Evolutionary conservation across 37 sponge, comb jelly and placozoan genomes (phyloP), one percentile per base, ranked within the genome.

Genomic region (Corticium candelabrum): DNA sequence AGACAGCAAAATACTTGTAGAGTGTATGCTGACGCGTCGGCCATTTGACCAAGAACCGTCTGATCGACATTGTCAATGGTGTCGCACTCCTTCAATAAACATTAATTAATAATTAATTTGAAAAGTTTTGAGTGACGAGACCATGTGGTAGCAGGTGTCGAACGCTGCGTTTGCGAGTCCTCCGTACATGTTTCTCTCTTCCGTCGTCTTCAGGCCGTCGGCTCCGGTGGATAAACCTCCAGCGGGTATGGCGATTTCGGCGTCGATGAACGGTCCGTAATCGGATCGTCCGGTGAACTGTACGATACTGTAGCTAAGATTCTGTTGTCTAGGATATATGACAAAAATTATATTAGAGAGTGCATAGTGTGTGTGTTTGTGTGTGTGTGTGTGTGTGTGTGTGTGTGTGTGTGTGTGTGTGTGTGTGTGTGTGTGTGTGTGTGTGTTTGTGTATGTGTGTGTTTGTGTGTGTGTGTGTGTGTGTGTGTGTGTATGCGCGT

Each of bases 141-240:
- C 92, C 41, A 81, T 72, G 68, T 92, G 93, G 67, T 92, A 92
- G 80, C 93, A 92, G 0, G 93, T 86, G 77, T 92, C 93, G 40
- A 85, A 77, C 0, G 82, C 72, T 21, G 84, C 85, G 84, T 86
- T 86, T 35, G 85, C 87, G 4, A 92, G 39, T 0, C 93, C 93
- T 43, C 89, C 89, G 69, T 56, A 88, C 2, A 1, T 37, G 33
- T 40, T 34, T 40, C 79, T 43, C 69, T 92, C 77, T 0, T 86
- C 87, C 31, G 38, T 77, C 74, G 77, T 84, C 72, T 92, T 92
- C 37, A 81, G 31, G n/a, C 40, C 82, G 38, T 86, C 89, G 72
- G 89, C 86, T 74, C 93, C 93, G 41, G 93, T 92, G 34, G 68
- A 40, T 3, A 92, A 69, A 36, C 82, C 89, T 35, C 93, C 93